These are phyloP conservation scores for Trilocha varians DNA, from an alignment of 2,888 invertebrate species.

Conservation along the genomic window DNA sequence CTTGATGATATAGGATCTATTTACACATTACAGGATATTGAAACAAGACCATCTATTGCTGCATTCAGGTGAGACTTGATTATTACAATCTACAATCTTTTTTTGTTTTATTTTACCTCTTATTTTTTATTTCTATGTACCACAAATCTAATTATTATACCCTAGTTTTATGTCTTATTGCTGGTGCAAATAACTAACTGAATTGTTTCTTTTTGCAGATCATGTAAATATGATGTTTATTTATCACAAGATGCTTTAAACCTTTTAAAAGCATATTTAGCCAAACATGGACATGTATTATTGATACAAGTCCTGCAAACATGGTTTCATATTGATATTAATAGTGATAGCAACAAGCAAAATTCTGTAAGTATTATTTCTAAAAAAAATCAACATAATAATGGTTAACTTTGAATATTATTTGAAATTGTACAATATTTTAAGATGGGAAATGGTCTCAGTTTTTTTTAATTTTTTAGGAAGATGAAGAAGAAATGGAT, in stretches of 20 bases:
- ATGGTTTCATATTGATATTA: slow-evolving; percentile 76
- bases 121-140: background rate
- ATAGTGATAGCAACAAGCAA: slow-evolving; percentile 56
- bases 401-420: too few species aligned
- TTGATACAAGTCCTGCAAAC: slow-evolving; percentile 78
- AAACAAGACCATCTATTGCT: slow-evolving; percentile 75
- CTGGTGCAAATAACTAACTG: too few species aligned
- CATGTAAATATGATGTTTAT: slow-evolving; percentile 80
- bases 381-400: slow-evolving; percentile 1
- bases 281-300: slow-evolving; percentile 79
- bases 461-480: slow-evolving; percentile 24
- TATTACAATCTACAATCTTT: background rate
- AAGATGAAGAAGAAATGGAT: slow-evolving; percentile 54
- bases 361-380: slow-evolving; percentile 37
- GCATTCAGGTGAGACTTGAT: slow-evolving; percentile 64
- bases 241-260: slow-evolving; percentile 78
- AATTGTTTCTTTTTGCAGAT: slow-evolving; percentile 62
- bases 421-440: background rate
- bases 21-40: slow-evolving; percentile 74
- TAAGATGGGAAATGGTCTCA: background rate
- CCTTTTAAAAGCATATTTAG: slow-evolving; percentile 76
- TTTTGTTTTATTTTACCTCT: background rate
- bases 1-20: slow-evolving; percentile 67
- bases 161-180: too few species aligned
- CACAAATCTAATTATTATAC: too few species aligned